phyloP scores from a whole-genome alignment of 2,797 vertebrate genomes.

The Eulemur albifrons region DNA sequence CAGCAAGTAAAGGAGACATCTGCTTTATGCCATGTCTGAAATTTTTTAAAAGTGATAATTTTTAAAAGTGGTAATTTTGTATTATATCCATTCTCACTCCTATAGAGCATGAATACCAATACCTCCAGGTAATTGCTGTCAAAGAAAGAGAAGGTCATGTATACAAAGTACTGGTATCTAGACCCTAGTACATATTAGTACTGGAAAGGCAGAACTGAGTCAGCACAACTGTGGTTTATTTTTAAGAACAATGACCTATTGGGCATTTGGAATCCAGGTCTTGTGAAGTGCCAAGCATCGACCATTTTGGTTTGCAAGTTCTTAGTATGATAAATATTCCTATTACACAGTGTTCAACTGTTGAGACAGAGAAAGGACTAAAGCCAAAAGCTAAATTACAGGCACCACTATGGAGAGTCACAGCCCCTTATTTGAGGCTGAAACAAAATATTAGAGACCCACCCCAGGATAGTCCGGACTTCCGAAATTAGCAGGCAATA shows the following conservation, averaged over 20 bases:
- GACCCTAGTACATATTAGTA: not conserved
- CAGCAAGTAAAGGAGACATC: not conserved
- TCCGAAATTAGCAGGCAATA: not conserved
- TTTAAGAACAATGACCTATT: not conserved
- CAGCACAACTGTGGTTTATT: not conserved
- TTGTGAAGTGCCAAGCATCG: not conserved
- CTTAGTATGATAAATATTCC: not conserved
- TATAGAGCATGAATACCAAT: not conserved
- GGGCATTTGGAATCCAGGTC: not conserved
- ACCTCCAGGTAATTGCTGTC: not conserved
- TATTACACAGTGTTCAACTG: not conserved
- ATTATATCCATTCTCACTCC: not conserved
- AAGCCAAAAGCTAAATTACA: slow-evolving; percentile 14
- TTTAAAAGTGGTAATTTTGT: not conserved
- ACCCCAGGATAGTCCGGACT: not conserved
- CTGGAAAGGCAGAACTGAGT: not conserved
- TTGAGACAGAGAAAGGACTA: not conserved
- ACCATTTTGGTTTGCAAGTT: not conserved
- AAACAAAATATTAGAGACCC: slow-evolving; percentile 45
- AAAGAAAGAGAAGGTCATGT: not conserved
- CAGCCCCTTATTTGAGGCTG: not conserved
- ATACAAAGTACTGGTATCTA: not conserved
- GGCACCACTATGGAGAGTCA: not conserved
- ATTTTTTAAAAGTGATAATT: not conserved
- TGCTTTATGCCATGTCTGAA: not conserved